phyloP scores from a whole-genome alignment of 2,113 vertebrate genomes.

The mouse (Mus musculus) region DNA sequence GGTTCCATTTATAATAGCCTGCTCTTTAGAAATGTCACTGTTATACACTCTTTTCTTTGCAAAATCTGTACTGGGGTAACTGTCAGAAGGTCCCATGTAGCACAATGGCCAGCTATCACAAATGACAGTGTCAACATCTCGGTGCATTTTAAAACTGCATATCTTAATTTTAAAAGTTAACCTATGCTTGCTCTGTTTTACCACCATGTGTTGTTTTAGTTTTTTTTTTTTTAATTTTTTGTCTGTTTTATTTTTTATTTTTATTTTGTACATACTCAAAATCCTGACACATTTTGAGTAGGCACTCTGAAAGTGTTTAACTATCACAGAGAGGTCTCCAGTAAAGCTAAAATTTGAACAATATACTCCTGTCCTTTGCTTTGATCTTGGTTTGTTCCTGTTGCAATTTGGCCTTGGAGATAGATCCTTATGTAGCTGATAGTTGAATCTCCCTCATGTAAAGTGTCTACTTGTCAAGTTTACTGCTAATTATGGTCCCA shows the following conservation, averaged over 20 bases:
- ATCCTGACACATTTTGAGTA: background rate
- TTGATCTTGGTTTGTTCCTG: background rate
- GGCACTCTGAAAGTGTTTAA: background rate
- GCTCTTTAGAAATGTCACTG: constrained; percentile 9
- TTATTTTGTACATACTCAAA: background rate
- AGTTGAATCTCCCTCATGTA: background rate
- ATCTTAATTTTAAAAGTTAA: background rate
- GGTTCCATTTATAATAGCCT: background rate
- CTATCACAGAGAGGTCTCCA: background rate
- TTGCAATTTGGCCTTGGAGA: background rate
- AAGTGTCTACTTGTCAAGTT: background rate
- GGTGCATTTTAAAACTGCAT: background rate
- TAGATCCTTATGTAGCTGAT: background rate
- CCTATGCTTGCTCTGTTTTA: background rate
- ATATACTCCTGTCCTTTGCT: background rate
- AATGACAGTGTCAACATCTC: background rate
- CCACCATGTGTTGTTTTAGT: background rate
- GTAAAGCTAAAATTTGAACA: background rate
- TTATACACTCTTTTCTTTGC: background rate
- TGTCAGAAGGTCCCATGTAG: background rate
- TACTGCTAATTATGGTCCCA: background rate
- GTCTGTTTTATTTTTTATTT: background rate
- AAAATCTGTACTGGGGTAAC: background rate
- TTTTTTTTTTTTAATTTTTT: background rate
- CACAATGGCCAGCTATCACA: background rate